phyloP scores from a whole-genome alignment of 2,888 invertebrate species.

The Amphipoea lucens region DNA sequence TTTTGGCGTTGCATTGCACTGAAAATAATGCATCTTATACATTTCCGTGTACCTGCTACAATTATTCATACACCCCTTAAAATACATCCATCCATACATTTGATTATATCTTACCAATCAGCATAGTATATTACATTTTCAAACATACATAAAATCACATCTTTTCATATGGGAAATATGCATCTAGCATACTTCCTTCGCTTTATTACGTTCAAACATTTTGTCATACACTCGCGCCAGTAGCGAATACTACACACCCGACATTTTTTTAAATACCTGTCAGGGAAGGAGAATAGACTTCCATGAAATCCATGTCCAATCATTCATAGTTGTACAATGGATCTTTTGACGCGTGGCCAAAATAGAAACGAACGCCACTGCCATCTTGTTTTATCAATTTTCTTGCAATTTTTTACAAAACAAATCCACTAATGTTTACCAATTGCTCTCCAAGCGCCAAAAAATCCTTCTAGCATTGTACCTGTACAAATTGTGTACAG shows the following conservation, averaged over 20 bases:
- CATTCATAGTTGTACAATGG: not conserved
- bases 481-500: not conserved
- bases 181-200: constrained; percentile 2
- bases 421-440: not conserved
- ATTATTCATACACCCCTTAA: not conserved
- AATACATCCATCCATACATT: constrained; percentile 15
- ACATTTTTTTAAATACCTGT: not conserved
- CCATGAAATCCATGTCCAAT: constrained; percentile 7
- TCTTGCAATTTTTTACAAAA: not conserved
- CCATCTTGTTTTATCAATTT: not conserved
- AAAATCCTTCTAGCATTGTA: not conserved
- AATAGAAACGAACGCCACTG: not conserved
- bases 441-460: not conserved
- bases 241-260: not conserved
- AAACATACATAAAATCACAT: not conserved
- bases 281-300: not conserved
- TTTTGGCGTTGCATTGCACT: not conserved
- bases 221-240: not conserved
- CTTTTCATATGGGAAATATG: not conserved
- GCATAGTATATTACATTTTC: constrained; percentile 30
- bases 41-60: not conserved
- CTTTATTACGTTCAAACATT: constrained; percentile 1
- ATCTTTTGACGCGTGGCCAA: not conserved
- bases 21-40: not conserved
- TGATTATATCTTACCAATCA: constrained; percentile 38